Base-by-base conservation (phyloP, 1,140 invertebrate species). In the Lutraria rhynchaena region DNA sequence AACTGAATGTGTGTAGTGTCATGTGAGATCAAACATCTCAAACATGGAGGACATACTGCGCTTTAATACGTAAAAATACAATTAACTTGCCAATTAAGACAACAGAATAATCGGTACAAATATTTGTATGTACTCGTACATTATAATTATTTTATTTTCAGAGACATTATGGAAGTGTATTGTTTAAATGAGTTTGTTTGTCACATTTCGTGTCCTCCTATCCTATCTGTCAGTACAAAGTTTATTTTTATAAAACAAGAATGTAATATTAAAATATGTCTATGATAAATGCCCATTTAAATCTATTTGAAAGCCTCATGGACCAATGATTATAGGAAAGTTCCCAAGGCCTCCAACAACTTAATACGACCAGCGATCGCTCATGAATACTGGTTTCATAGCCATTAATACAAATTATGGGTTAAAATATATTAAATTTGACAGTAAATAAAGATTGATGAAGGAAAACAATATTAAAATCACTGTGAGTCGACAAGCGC, bases 381-480 rank as follows among this genome's bases (percentile, higher is more conserved):
- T 49, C 35, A 74, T 57, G n/a, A 75, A 75, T 61, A 41, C 58
- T 49, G 24, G 29, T 57, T 60, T 63, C n/a, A 75, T 75, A 24
- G 44, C 73, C 73, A 75, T 75, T 75, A 75, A 75, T 61, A 75
- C 73, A 60, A 75, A 75, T 75, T 75, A 75, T 46, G 31, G 35
- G 27, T 57, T 74, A 13, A 29, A 63, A 51, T 44, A 53, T 61
- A 46, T 44, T 57, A 75, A 46, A 75, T 60, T 61, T 61, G 73
- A 61, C 73, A 61, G 55, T 61, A 61, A 61, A 75, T 61, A 44
- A 75, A 33, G 73, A 61, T 61, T 57, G 58, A 75, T 75, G 58
- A 60, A 33, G 58, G 22, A 46, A 33, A 33, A 22, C 27, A 55
- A 27, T 55, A 27, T 22, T n/a, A 22, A 22, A n/a, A n/a, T 19